Evolutionary conservation across 2,888 invertebrate genomes (phyloP).

Genomic region (Patella depressa): DNA sequence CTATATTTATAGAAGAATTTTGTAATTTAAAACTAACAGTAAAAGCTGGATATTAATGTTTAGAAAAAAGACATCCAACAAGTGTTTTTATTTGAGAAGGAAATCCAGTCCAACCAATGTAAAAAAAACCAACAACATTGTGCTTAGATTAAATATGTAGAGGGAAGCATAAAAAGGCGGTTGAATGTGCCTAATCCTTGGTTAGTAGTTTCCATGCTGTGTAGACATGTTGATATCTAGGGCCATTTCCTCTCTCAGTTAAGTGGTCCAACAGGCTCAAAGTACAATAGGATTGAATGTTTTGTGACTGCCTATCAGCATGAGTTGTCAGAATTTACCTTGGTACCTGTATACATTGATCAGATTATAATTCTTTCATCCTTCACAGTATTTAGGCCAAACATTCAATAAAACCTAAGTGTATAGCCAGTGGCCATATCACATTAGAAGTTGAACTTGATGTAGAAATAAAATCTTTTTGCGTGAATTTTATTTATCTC

Average conservation of each 20-base stretch:
- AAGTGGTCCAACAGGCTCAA: slow-evolving; percentile 16
- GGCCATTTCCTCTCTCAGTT: background rate
- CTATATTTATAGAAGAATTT: too few species aligned
- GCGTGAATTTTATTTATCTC: too few species aligned
- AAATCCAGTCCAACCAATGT: too few species aligned
- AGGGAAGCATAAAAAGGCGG: background rate
- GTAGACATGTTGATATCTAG: background rate
- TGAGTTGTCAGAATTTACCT: background rate
- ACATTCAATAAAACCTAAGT: too few species aligned
- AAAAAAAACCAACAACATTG: too few species aligned
- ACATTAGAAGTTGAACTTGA: too few species aligned
- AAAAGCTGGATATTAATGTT: background rate
- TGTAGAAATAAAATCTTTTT: too few species aligned
- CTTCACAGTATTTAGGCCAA: background rate
- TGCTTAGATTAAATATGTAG: too few species aligned
- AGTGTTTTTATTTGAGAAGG: background rate
- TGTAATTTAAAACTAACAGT: too few species aligned
- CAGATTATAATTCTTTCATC: background rate
- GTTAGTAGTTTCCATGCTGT: slow-evolving; percentile 8
- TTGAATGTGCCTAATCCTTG: slow-evolving; percentile 2
- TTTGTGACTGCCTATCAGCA: background rate
- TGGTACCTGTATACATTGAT: slow-evolving; percentile 1
- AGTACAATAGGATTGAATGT: slow-evolving; percentile 25
- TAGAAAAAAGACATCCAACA: background rate
- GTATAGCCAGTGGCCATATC: too few species aligned